These are phyloP conservation scores for Micrastur ruficollis DNA, from an alignment of 2,797 vertebrate genomes.

Conservation along the genomic window DNA sequence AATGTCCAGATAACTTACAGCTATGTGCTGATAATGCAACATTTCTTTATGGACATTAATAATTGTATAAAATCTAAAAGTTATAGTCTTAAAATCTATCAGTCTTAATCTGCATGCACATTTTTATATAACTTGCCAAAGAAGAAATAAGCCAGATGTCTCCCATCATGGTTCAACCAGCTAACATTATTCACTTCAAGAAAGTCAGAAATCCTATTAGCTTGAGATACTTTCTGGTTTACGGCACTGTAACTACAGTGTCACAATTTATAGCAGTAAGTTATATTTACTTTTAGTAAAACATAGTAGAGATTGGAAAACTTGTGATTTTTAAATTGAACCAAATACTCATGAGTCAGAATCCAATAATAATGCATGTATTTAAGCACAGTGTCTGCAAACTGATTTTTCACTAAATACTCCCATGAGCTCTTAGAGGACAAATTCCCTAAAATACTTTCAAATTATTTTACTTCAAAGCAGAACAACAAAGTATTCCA, in stretches of 20 bases:
- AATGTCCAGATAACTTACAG: not conserved
- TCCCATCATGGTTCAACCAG: not conserved
- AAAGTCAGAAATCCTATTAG: not conserved
- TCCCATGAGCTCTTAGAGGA: not conserved
- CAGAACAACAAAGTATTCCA: not conserved
- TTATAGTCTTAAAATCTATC: not conserved
- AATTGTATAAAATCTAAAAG: not conserved
- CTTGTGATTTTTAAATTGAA: not conserved
- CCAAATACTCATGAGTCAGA: not conserved
- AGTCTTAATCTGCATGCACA: not conserved
- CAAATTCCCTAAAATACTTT: not conserved
- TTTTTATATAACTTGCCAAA: not conserved
- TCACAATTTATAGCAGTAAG: not conserved
- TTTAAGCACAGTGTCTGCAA: not conserved
- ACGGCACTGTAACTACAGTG: not conserved
- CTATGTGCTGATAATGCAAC: not conserved
- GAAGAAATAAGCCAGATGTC: not conserved
- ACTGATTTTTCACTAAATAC: not conserved
- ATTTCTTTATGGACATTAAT: not conserved
- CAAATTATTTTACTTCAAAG: not conserved
- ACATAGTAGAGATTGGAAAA: not conserved
- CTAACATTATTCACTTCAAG: not conserved
- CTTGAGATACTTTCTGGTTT: not conserved
- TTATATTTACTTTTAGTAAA: not conserved
- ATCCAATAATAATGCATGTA: not conserved